Evolutionary conservation across 1,140 invertebrate species (phyloP).

Genomic region (Stegodyphus dumicola): DNA sequence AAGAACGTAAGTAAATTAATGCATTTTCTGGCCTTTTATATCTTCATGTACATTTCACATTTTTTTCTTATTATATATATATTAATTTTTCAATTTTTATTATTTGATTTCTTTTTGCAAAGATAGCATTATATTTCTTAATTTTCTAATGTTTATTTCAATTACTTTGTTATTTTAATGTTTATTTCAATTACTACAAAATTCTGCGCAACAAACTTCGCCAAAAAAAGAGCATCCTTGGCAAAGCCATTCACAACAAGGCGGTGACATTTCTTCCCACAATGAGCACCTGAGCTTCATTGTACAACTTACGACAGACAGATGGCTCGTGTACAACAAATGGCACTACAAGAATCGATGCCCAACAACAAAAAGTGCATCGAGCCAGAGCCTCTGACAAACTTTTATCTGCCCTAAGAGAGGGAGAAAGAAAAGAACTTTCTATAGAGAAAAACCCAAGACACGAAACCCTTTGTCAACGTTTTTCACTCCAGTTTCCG

Average conservation of each 20-base stretch:
- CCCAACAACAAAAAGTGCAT: conserved; percentile 49
- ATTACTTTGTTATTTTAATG: no score
- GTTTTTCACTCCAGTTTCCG: conserved; percentile 26
- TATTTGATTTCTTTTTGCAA: no score
- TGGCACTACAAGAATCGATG: background rate
- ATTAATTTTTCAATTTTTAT: no score
- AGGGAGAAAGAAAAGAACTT: background rate
- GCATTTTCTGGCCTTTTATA: no score
- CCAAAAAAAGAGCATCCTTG: background rate
- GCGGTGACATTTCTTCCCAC: conserved; percentile 20
- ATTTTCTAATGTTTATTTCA: no score
- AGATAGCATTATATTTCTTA: no score
- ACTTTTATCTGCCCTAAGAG: background rate
- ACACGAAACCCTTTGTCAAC: conserved; percentile 46
- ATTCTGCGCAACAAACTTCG: background rate
- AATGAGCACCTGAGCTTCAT: background rate
- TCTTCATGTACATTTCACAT: no score
- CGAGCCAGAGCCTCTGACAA: conserved; percentile 10
- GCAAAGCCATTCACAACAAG: background rate
- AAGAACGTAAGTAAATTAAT: no score
- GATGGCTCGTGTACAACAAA: conserved; percentile 47
- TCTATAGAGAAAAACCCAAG: background rate
- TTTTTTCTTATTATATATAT: no score
- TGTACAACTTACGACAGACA: conserved; percentile 19
- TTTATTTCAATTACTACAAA: background rate